Base-by-base conservation (phyloP, 2,888 invertebrate genomes). In the Amphimallon solstitiale region DNA sequence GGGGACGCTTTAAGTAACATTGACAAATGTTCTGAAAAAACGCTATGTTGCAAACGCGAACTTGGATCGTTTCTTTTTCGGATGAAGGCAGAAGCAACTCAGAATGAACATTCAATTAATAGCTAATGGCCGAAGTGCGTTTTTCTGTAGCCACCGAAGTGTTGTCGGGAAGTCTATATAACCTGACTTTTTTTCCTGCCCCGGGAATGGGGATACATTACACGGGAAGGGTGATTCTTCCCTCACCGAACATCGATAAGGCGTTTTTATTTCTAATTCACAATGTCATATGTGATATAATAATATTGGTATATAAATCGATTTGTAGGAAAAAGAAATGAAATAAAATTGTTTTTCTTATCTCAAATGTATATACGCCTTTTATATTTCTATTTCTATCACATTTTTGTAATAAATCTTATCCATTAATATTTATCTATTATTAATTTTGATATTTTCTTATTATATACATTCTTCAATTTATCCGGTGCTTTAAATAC, bases 91-190 rank as follows among this genome's bases (percentile, higher is more conserved):
- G 29, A 21, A 63, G 62, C 38, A 59, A 56, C 66, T 40, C 61
- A 65, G 64, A 71, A 71, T 69, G 68, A 70, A 69, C 70, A 70
- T 69, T 71, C 71, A 72, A 72, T 72, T 72, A 72, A 71, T 70
- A 70, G 69, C 65, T 71, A 72, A 72, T 70, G 69, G 69, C 51
- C 63, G 70, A 63, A 72, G 72, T 72, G 71, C 69, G 72, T 72
- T 71, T 70, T 70, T 63, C 70, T 71, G 72, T 72, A 71, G 60
- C 70, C 35, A 62, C 54, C 68, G 62, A 54, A 64, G 67, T 67
- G 65, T 71, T 68, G 64, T 65, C 67, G 63, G 67, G 60, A 68
- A 70, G 63, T 63, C 61, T 65, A 64, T 70, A 63, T 70, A 67
- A 69, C 66, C 59, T 65, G 45, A 66, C 65, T 43, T 62, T 21